Base-by-base conservation (phyloP, 2,113 vertebrate species). In the Dicerorhinus sumatrensis region DNA sequence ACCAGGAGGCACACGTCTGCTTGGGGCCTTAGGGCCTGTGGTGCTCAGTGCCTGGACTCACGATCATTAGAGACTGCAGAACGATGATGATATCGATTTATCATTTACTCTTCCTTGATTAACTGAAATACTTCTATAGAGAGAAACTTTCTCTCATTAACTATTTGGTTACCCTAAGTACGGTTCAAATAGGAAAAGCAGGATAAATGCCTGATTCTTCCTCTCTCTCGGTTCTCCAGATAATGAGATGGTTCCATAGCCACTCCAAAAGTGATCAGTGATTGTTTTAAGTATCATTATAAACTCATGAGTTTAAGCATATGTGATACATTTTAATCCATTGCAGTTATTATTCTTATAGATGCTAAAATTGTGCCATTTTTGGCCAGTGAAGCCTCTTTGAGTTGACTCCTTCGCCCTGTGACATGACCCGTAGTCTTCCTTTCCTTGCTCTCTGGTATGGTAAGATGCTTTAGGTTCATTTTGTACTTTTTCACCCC, bases 21-120 rank as follows among this genome's bases (percentile, higher is more conserved):
- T 33, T 3, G 16, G 63, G 62, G 54, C 20, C 3, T 42, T 9
- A 0, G 63, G 16, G 42, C 81, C 20, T 0, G 18, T 0, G 70
- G 23, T 1, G 17, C 67, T 62, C 7, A 0, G 31, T 12, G 8
- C 27, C 21, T 1, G 39, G 29, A 14, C n/a, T 42, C 16, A 2
- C 0, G 1, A 39, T 29, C 29, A 0, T 56, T 7, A 10, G 21
- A n/a, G 10, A 8, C 2, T 6, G 11, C 33, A 56, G 5, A 14
- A 2, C 21, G 51, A 33, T 12, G 7, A 31, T 54, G 6, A 14
- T 18, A 12, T 10, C 9, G 1, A 1, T 16, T n/a, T 10, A 46
- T 36, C 46, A 0, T 63, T 27, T 5, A 4, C n/a, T 62, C 72
- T 39, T 48, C 73, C 75, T 33, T 51, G 63, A 33, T 46, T 23